phyloP scores from a whole-genome alignment of 1,140 invertebrate species.

The Portunus trituberculatus region DNA sequence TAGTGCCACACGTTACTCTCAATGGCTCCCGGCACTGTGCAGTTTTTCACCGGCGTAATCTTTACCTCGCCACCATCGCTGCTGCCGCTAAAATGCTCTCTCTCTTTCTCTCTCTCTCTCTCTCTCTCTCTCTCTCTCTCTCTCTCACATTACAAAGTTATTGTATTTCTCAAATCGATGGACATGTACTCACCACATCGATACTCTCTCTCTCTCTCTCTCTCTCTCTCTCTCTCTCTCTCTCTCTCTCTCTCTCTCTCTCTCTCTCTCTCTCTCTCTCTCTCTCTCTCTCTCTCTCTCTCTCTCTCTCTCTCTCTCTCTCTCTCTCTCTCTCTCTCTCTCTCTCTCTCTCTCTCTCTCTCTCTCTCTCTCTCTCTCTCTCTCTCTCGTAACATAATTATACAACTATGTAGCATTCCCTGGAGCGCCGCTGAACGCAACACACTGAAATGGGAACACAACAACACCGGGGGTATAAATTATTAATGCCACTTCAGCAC shows the following conservation, averaged over 20 bases:
- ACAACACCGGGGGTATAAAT: no score
- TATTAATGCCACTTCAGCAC: no score
- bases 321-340: conserved; percentile 11
- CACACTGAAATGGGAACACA: no score
- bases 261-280: conserved; percentile 11
- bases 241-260: conserved; percentile 15
- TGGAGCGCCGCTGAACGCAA: no score
- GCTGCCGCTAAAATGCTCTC: neutral
- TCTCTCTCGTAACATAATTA: neutral
- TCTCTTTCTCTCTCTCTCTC: no score
- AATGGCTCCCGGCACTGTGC: neutral
- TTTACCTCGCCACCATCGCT: neutral
- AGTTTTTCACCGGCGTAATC: neutral
- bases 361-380: conserved; percentile 12
- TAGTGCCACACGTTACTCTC: neutral
- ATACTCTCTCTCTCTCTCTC: neutral
- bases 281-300: conserved; percentile 1
- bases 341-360: conserved; percentile 11
- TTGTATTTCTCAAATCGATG: no score
- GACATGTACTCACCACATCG: no score
- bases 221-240: neutral
- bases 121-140: no score
- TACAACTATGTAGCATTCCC: neutral
- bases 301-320: conserved; percentile 11
- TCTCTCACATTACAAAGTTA: no score